A percentile compares a stretch with the other conserved stretches of the same genome.
phyloP scores from a whole-genome alignment of 30 jellyfish, hydroid and myxozoan species.

The Aurelia sp. region DNA sequence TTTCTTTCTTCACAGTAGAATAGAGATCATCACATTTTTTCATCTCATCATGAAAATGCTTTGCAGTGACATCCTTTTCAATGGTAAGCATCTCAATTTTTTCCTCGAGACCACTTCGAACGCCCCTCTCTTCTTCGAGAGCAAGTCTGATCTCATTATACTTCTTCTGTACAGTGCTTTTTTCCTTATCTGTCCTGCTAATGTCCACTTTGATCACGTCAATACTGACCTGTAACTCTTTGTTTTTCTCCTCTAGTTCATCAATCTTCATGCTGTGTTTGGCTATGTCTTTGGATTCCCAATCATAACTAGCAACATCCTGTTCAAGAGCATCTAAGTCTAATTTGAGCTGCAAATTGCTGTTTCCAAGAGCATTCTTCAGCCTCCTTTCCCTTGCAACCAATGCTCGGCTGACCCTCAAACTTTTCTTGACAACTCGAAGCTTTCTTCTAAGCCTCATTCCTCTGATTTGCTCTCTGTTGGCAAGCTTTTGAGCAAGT shows the following conservation, averaged over 20 bases:
- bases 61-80: too few relatives aligned
- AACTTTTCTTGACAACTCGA: background rate
- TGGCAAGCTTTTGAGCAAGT: background rate
- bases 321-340: background rate
- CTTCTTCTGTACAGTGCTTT: too few relatives aligned
- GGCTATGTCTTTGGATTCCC: background rate
- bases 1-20: too few relatives aligned
- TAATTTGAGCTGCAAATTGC: background rate
- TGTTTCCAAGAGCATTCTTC: constrained; percentile 5
- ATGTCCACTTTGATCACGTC: background rate
- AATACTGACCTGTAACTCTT: background rate
- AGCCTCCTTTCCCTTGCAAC: background rate
- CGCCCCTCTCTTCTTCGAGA: too few relatives aligned
- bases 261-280: background rate
- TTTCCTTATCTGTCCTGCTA: too few relatives aligned
- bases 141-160: too few relatives aligned
- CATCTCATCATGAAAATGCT: too few relatives aligned
- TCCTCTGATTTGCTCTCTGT: background rate
- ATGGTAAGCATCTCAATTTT: too few relatives aligned
- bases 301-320: background rate
- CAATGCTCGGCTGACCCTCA: background rate
- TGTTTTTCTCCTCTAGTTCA: background rate
- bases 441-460: background rate
- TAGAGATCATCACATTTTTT: too few relatives aligned
- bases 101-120: too few relatives aligned